Base-by-base conservation (phyloP, 2,888 invertebrate genomes). In the Brachylomia viminalis region DNA sequence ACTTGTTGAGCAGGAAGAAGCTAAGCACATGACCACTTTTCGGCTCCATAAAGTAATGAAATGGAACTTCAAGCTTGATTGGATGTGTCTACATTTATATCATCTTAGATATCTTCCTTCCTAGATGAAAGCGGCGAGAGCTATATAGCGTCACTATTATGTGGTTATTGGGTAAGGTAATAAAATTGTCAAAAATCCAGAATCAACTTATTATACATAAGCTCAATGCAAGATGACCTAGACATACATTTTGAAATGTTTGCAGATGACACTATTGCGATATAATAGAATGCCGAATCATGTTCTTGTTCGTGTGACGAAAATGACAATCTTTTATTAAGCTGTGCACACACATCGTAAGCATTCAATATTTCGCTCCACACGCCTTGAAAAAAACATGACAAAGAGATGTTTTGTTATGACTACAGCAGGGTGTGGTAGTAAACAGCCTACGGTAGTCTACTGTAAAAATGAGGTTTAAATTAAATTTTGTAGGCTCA, bases 231-330 rank as follows among this genome's bases (percentile, higher is more conserved):
- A 66, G 73, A 67, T 68, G 88, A 85, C 89, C 89, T 83, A 87
- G 88, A 89, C 89, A 85, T 76, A 88, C 71, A 77, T 83, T 59
- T 75, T 70, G 80, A 80, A 85, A 87, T 75, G 23, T 73, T 67
- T 73, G 69, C 70, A 78, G 86, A 87, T 82, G 85, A 83, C 80
- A 85, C 75, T 76, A 62, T 82, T 76, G 65, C 87, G 75, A 83
- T 75, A 70, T 64, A 77, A 66, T 38, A 74, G 49, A 78, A 73
- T 77, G 81, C 42, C 61, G 42, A 75, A 62, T 75, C 70, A 75
- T 71, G 30, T 73, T 87, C 77, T 77, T 75, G 76, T 74, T 49
- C 62, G 74, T 61, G 70, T 81, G 81, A 77, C 76, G 67, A 83
- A 85, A 85, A 80, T 83, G 79, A 76, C 76, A 82, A 77, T 69